These are phyloP conservation scores for Thecocarcelia acutangulata DNA, from an alignment of 2,888 invertebrate genomes.

Conservation along the genomic window DNA sequence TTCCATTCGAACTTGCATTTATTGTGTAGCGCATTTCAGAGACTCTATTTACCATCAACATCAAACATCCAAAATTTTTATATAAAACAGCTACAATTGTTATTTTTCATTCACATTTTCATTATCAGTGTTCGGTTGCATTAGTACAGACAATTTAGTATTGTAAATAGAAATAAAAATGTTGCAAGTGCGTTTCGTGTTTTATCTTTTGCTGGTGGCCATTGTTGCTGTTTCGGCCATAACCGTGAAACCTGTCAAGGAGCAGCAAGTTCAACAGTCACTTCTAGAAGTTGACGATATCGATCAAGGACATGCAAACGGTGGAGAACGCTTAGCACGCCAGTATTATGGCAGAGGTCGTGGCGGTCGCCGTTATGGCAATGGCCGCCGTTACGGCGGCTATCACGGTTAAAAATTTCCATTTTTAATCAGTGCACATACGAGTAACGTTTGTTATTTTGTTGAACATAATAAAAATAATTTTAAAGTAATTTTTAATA, in stretches of 20 bases:
- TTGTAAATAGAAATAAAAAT: constrained; percentile 2
- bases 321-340: constrained; percentile 71
- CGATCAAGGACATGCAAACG: constrained; percentile 72
- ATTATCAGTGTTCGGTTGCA: not conserved
- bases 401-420: constrained; percentile 39
- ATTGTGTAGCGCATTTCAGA: constrained; percentile 7
- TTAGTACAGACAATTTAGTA: not conserved
- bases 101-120: constrained; percentile 1
- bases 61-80: constrained; percentile 1
- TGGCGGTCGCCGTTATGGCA: constrained; percentile 27
- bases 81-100: constrained; percentile 36
- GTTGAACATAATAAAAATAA: too few relatives aligned
- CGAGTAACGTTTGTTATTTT: too few relatives aligned
- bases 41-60: not conserved
- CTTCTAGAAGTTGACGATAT: constrained; percentile 64
- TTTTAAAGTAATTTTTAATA: too few relatives aligned
- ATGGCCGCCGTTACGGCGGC: constrained; percentile 2
- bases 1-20: too few relatives aligned
- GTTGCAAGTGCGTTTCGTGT: constrained; percentile 41
- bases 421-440: not conserved
- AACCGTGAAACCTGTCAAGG: constrained; percentile 8
- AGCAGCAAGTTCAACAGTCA: constrained; percentile 37
- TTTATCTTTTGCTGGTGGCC: constrained; percentile 33
- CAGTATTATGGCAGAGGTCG: constrained; percentile 52
- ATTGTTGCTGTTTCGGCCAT: constrained; percentile 32